Evolutionary conservation across 2,113 vertebrate species (phyloP), one percentile per base, ranked within the genome.

Genomic region (Ophthalmolycus amberensis): DNA sequence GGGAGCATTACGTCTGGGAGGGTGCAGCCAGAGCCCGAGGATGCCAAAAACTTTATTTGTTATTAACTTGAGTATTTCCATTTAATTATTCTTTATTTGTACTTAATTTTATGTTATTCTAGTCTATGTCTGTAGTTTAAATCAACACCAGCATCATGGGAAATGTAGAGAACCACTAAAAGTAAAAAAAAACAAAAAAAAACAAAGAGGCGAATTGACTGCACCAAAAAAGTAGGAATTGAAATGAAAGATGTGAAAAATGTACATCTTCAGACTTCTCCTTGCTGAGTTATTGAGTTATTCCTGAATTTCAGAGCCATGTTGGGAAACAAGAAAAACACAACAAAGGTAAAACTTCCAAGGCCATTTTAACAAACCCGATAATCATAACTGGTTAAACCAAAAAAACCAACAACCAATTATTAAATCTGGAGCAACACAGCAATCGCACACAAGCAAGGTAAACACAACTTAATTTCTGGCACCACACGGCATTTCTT

Each of bases 1-100:
- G 82, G 79, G 85, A 85, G 82, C 80, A 81, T 85, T 62, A 83
- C 42, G 76, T 70, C 77, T 68, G 75, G 38, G 37, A 68, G 66
- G 63, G 40, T 65, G 65, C 59, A 54, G 78, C 71, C 70, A 37
- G 32, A 46, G 9, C 37, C 64, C 6, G 42, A 67, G 52, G 62
- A 79, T 63, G 71, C 64, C 71, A 79, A 63, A 80, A 78, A 38
- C 37, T 1, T 8, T 7, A 8, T 38, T 34, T 34, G 32, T 2
- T 34, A 4, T 34, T 34, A 34, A 25, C 25, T 25, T 25, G 25
- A 25, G 25, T 25, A 25, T 25, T 25, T 25, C 25, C 25, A 1
- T 46, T 5, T 16, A 29, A 32, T 56, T 4, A 4, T 25, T 8
- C 2, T 60, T 29, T 15, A 0, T 60, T 5, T 32, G 27, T 60